These are phyloP conservation scores for Tupaia chinensis DNA, from an alignment of 2,113 vertebrate species.

Conservation along the genomic window DNA sequence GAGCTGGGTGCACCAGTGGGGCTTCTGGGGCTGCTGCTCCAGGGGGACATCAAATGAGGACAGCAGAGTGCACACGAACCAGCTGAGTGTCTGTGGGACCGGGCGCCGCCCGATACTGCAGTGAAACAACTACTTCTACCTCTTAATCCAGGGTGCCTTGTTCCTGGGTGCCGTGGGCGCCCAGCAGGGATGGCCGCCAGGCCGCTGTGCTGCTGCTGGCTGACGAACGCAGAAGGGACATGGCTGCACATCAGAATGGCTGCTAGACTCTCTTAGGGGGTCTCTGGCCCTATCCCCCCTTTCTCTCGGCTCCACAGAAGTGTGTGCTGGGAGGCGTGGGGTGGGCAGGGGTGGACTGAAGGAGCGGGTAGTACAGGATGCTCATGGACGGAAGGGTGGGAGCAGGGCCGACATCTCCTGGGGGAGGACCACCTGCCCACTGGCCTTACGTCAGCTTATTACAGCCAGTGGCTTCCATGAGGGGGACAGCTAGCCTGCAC, in stretches of 20 bases:
- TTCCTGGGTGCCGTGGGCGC: background rate
- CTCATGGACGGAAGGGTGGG: background rate
- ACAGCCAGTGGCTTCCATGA: background rate
- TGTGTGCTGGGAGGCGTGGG: background rate
- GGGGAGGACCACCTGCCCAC: background rate
- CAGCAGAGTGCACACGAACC: fast-evolving
- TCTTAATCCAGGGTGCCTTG: background rate
- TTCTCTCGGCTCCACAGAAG: background rate
- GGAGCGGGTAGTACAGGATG: background rate
- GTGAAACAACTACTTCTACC: too few species aligned
- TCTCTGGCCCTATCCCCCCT: background rate
- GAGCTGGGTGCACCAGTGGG: background rate
- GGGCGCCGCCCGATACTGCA: background rate
- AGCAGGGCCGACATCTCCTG: background rate
- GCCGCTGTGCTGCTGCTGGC: background rate
- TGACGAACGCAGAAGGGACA: fast-evolving
- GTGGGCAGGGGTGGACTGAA: background rate
- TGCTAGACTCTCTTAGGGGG: background rate
- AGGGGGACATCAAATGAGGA: background rate
- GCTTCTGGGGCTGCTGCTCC: background rate
- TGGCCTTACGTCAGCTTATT: background rate
- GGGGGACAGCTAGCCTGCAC: background rate
- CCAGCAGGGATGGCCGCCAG: background rate
- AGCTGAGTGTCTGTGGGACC: background rate
- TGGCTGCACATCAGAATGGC: background rate